phyloP scores from a whole-genome alignment of 2,797 vertebrate genomes.

The Megaceryle alcyon region DNA sequence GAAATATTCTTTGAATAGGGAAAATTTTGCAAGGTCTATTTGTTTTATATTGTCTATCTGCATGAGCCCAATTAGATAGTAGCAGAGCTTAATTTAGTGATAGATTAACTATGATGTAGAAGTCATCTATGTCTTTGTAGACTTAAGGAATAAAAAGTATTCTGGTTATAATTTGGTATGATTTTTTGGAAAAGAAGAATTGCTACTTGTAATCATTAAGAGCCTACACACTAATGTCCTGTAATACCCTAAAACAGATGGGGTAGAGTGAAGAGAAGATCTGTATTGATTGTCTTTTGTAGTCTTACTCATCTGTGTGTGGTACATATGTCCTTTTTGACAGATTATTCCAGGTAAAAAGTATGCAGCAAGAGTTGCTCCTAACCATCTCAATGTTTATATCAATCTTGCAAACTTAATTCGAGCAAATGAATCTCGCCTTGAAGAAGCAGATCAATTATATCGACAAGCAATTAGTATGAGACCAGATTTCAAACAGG shows the following conservation, averaged over 20 bases:
- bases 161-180: not conserved
- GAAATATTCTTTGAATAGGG: not conserved
- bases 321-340: not conserved
- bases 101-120: not conserved
- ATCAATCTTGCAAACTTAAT: conserved; percentile 98
- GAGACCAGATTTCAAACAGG: conserved; percentile 98
- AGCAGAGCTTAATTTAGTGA: not conserved
- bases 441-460: conserved; percentile 97
- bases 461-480: conserved; percentile 99
- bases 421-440: conserved; percentile 91
- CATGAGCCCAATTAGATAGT: not conserved
- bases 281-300: not conserved
- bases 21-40: not conserved
- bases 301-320: not conserved
- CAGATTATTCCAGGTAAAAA: conserved; percentile 98
- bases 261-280: not conserved
- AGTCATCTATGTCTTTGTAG: not conserved
- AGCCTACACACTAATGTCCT: not conserved
- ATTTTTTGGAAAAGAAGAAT: not conserved
- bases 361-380: conserved; percentile 96
- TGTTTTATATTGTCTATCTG: not conserved
- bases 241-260: not conserved
- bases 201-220: not conserved
- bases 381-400: conserved; percentile 98
- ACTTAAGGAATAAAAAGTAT: not conserved